Evolutionary conservation across 2,113 vertebrate species (phyloP).

Genomic region (Balaenoptera acutorostrata): DNA sequence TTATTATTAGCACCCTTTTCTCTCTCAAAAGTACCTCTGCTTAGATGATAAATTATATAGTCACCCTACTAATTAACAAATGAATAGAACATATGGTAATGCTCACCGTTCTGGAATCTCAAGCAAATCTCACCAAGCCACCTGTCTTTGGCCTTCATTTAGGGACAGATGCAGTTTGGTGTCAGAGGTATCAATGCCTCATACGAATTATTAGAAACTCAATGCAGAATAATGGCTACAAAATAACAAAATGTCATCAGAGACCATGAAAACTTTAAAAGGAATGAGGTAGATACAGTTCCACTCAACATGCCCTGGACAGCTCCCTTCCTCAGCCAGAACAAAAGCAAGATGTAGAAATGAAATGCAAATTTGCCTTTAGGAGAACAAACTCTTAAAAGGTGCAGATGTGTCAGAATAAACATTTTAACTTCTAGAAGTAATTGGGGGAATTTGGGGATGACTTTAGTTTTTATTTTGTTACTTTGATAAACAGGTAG

Average conservation of each 20-base stretch:
- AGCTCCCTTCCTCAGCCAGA: neutral
- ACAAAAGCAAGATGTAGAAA: neutral
- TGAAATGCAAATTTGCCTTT: neutral
- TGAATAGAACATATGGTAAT: constrained; percentile 19
- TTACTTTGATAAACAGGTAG: neutral
- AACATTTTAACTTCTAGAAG: neutral
- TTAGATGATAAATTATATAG: constrained; percentile 21
- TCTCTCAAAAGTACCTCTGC: neutral
- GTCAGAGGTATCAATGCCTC: neutral
- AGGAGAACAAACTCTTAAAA: neutral
- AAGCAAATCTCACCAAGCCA: constrained; percentile 5
- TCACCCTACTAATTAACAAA: constrained; percentile 29
- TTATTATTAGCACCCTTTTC: neutral
- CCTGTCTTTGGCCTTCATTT: constrained; percentile 32
- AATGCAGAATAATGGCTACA: neutral
- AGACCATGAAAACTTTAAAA: neutral
- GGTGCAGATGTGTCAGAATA: neutral
- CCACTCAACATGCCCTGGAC: neutral
- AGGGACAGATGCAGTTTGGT: neutral
- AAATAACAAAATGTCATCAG: neutral
- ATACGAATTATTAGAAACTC: neutral
- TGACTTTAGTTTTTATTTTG: neutral
- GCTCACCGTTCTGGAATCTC: neutral
- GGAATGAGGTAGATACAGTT: neutral
- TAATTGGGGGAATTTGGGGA: neutral